A percentile compares a stretch with the other conserved stretches of the same genome.
phyloP scores from a whole-genome alignment of 2,888 invertebrate species.

The Cosmia pyralina region DNA sequence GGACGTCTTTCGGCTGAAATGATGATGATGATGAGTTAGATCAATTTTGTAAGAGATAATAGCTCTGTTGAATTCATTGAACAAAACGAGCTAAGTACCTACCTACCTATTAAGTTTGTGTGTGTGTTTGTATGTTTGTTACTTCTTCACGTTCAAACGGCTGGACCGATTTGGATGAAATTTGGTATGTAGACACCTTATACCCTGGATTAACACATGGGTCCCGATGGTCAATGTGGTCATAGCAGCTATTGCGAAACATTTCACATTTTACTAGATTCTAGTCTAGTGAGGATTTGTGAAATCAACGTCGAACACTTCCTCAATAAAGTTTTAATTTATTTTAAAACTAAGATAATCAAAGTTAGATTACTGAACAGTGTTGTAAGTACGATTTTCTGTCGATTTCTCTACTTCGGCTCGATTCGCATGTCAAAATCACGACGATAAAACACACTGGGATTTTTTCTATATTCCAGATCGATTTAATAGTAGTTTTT shows the following conservation, averaged over 20 bases:
- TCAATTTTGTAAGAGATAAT: too few species aligned
- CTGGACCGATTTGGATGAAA: too few species aligned
- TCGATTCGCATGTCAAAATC: neutral
- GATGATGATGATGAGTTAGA: too few species aligned
- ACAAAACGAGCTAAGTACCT: neutral
- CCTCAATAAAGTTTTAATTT: slow-evolving; percentile 14
- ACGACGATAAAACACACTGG: too few species aligned
- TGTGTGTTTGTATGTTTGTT: too few species aligned
- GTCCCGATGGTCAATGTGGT: slow-evolving; percentile 3
- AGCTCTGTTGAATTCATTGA: neutral
- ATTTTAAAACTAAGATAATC: slow-evolving; percentile 5
- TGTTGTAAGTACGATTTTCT: neutral
- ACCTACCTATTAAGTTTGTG: too few species aligned
- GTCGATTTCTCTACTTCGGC: neutral
- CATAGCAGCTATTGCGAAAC: neutral
- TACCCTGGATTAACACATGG: too few species aligned
- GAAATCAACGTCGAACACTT: slow-evolving; percentile 19
- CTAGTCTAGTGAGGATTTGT: slow-evolving; percentile 13
- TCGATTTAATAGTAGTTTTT: neutral
- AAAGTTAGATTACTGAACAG: neutral
- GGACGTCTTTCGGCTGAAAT: too few species aligned
- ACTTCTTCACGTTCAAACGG: too few species aligned
- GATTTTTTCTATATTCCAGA: neutral
- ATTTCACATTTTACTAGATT: slow-evolving; percentile 12
- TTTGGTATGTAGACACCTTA: too few species aligned